Conservation (phyloP, 1,140 invertebrate species). For the Ceratoteleas bidentatus region DNA sequence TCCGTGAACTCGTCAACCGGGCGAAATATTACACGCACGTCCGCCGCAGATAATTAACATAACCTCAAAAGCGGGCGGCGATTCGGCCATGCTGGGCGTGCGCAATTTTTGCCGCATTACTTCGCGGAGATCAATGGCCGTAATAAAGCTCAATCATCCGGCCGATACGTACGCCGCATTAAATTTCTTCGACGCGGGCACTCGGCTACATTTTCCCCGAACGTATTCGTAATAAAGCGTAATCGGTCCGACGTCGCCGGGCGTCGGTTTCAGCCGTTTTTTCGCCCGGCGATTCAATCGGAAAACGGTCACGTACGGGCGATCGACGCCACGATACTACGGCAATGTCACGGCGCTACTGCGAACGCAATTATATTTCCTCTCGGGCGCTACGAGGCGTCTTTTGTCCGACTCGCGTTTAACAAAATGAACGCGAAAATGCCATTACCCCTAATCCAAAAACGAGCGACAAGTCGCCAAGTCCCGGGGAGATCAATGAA, state of each 20-base stretch:
- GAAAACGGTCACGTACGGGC: conserved; percentile 58
- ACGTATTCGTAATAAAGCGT: conserved; percentile 61
- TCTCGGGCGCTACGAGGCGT: conserved; percentile 20
- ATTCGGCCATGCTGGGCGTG: background rate
- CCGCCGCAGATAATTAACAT: conserved; percentile 51
- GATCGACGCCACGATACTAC: conserved; percentile 59
- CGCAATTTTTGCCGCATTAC: conserved; percentile 46
- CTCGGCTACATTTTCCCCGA: conserved; percentile 48
- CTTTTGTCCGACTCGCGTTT: conserved; percentile 60
- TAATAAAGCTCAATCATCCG: conserved; percentile 55
- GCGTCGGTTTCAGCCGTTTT: conserved; percentile 53
- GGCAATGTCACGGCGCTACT: conserved; percentile 57
- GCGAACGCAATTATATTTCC: conserved; percentile 60
- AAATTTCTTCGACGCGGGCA: conserved; percentile 25
- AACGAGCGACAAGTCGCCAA: conserved; percentile 39
- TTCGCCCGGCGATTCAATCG: conserved; percentile 38
- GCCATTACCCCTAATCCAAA: conserved; percentile 57
- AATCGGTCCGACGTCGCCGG: conserved; percentile 41
- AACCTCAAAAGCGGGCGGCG: conserved; percentile 48
- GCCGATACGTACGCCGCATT: conserved; percentile 18
- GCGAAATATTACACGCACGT: conserved; percentile 48
- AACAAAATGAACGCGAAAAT: conserved; percentile 61
- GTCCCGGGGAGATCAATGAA: conserved; percentile 3
- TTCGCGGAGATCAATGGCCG: conserved; percentile 36
- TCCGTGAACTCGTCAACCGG: conserved; percentile 27